Evolutionary conservation across 2,113 vertebrate genomes (phyloP), one percentile per base, ranked within the genome.

Genomic region (Dendrocopos noguchii): DNA sequence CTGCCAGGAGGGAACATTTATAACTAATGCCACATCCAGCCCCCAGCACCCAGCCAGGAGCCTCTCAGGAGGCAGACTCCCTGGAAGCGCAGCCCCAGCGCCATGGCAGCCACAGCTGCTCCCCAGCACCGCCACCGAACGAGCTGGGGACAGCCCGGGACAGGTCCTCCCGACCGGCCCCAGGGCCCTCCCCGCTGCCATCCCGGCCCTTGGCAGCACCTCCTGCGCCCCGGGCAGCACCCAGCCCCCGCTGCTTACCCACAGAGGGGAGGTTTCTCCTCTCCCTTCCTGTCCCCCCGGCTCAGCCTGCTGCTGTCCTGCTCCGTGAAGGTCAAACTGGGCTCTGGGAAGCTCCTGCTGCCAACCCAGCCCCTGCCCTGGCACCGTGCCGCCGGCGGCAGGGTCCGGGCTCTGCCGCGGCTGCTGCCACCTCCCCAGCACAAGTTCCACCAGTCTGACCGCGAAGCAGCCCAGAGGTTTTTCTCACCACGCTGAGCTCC

Each of bases 41-140:
- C 91, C 60, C 42, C 57, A 67, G 78, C 16, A 0, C 11, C 80
- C 34, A 1, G 61, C 78, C 7, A 10, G 22, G 82, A 78, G 68
- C 57, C 80, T 50, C 66, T 21, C 80, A 16, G 50, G 7, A 72
- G 67, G 76, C 22, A 44, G 42, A 44, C 42, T 44, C 15, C 42
- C 42, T 15, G 42, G 15, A 44, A 15, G 15, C 42, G 42, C 66
- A 88, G 33, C 74, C 59, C 75, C 46, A 7, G 3, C 46, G 22
- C 78, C 85, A 73, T 4, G 47, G 89, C 86, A 82, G 66, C 94
- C 63, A 68, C 88, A 97, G 97, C 97, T 97, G 97, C 95, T 94
- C 94, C 91, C 76, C 47, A 4, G 36, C 81, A 93, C 93, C 88
- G 88, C 52, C 77, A 95, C 96, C 94, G 95, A 97, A 93, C 94